Percentiles rank a stretch among this genome's conserved stretches.
Conservation (phyloP, 2,888 invertebrate genomes). For the Cephus runcator region DNA sequence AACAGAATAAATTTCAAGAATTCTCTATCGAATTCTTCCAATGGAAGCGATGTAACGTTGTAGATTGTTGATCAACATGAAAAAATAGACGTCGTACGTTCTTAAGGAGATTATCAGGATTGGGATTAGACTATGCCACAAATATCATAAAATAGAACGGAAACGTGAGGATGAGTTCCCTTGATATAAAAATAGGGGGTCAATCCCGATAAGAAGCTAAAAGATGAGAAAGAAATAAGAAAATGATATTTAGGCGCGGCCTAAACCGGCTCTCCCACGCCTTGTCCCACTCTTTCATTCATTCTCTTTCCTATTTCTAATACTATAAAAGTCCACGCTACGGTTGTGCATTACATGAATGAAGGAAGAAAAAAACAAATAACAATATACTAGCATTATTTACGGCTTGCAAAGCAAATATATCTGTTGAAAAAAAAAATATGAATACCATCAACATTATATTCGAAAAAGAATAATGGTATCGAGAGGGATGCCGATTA, state of each 20-base stretch:
- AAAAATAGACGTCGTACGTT: background rate
- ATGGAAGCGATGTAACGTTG: too few relatives aligned
- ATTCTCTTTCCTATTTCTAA: background rate
- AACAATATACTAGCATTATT: background rate
- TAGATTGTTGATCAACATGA: background rate
- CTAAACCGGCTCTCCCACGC: constrained; percentile 39
- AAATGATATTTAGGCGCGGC: constrained; percentile 41
- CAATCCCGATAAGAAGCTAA: background rate
- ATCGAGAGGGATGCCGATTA: background rate
- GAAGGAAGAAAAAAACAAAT: background rate
- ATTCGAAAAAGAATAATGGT: background rate
- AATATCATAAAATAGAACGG: background rate
- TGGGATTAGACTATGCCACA: background rate
- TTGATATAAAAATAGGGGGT: background rate
- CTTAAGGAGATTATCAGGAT: background rate
- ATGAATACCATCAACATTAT: background rate
- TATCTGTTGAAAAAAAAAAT: background rate
- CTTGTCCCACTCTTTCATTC: constrained; percentile 7
- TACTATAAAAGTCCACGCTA: background rate
- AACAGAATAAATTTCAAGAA: too few relatives aligned
- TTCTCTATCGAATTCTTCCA: too few relatives aligned
- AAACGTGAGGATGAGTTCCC: background rate
- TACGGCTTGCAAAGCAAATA: background rate
- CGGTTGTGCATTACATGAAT: background rate
- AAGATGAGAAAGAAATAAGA: background rate